A percentile compares a stretch with the other conserved stretches of the same genome.
phyloP scores from a whole-genome alignment of 2,888 invertebrate species.

The Cosmia trapezina region DNA sequence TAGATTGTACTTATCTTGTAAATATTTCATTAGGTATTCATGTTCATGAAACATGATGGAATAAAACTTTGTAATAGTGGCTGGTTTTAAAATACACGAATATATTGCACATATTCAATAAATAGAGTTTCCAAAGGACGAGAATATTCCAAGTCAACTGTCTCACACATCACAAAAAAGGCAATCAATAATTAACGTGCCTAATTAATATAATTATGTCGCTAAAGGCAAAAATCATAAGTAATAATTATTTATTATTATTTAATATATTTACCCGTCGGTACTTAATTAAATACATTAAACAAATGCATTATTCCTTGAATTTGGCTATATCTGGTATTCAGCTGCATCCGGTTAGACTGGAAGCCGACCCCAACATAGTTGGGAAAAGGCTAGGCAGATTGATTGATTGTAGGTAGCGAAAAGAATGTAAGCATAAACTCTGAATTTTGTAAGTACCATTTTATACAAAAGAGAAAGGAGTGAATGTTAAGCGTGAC shows the following conservation, averaged over 20 bases:
- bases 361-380: too few species aligned
- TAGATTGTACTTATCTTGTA: not conserved
- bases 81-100: not conserved
- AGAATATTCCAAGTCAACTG: not conserved
- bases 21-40: not conserved
- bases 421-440: not conserved
- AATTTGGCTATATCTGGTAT: not conserved
- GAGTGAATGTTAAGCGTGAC: too few species aligned
- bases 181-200: not conserved
- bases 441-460: not conserved
- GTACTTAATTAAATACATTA: slow-evolving; percentile 3
- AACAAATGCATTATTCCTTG: not conserved
- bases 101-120: not conserved
- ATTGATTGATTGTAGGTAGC: too few species aligned
- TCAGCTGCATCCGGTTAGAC: too few species aligned
- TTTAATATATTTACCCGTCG: not conserved
- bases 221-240: not conserved
- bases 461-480: too few species aligned
- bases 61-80: not conserved
- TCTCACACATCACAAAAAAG: not conserved
- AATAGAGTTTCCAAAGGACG: not conserved
- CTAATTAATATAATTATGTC: not conserved
- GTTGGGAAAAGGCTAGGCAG: too few species aligned
- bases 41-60: not conserved
- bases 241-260: not conserved